phyloP scores from a whole-genome alignment of 2,797 vertebrate species.

The Cuculus canorus region DNA sequence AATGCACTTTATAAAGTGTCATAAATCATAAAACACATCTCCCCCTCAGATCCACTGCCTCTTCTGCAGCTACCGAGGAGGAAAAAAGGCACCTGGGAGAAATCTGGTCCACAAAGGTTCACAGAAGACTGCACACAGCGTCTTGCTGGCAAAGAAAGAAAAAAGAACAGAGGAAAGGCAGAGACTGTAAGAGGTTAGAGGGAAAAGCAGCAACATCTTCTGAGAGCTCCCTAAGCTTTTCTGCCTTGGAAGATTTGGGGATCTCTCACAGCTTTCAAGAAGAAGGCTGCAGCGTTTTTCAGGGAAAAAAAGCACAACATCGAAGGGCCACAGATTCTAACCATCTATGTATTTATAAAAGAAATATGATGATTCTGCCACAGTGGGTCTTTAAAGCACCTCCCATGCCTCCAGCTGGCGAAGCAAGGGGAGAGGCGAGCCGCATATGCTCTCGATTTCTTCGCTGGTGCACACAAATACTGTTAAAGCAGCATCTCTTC shows the following conservation, averaged over 20 bases:
- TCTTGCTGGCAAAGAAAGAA: slow-evolving; percentile 41
- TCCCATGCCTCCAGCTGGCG: background rate
- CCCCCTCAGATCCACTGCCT: slow-evolving; percentile 53
- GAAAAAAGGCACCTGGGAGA: slow-evolving; percentile 70
- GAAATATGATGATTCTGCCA: background rate
- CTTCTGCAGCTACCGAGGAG: slow-evolving; percentile 44
- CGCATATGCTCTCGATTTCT: background rate
- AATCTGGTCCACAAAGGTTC: slow-evolving; percentile 65
- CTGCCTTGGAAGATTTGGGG: slow-evolving; percentile 31
- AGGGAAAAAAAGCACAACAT: background rate
- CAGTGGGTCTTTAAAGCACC: background rate
- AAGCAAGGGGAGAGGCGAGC: background rate
- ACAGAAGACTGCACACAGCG: slow-evolving; percentile 66
- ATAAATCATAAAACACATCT: slow-evolving; percentile 55
- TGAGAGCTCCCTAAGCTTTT: slow-evolving; percentile 52
- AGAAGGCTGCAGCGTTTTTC: background rate
- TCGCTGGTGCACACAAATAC: background rate
- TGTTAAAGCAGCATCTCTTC: background rate
- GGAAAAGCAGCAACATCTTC: slow-evolving; percentile 56
- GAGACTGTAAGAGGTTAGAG: slow-evolving; percentile 38
- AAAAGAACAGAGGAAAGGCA: slow-evolving; percentile 55
- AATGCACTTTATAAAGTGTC: slow-evolving; percentile 50
- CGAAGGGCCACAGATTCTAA: background rate
- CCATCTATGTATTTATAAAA: background rate
- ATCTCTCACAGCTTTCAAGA: slow-evolving; percentile 43